Evolutionary conservation across 2,888 invertebrate species (phyloP), one percentile per base, ranked within the genome.

Genomic region (Blastobasis adustella): DNA sequence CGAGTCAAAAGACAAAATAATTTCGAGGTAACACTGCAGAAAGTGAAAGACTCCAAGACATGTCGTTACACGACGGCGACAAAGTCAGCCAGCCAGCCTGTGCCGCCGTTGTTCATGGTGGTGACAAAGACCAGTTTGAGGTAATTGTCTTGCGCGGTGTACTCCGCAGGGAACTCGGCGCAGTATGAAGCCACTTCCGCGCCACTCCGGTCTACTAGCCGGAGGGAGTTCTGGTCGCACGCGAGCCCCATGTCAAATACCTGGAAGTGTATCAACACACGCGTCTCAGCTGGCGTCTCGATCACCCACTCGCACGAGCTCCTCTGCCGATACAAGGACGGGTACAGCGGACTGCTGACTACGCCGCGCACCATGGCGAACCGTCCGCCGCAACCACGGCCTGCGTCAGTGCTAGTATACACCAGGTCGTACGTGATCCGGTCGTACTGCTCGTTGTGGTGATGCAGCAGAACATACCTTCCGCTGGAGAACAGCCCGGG

Each of bases 41-140:
- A 23, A 23, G 23, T 23, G 23, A 3, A 23, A 23, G 23, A 23
- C 23, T 23, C 23, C 23, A 23, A 23, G 23, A 23, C 23, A 1
- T 23, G 3, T 23, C 8, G 8, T 43, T 40, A 49, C 39, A 46
- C 7, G n/a, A 51, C 45, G 9, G 50, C 80, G 8, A 76, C 56
- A 58, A 86, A 88, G 39, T 75, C 68, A 3, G 89, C 89, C 4
- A 88, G 67, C 93, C 94, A 95, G 36, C 95, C 95, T 1, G 90
- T 89, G 6, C 95, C 95, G 36, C 91, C 90, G 64, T 93, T 95
- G 62, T 93, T 93, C 47, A 90, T 77, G 8, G 91, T 91, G 39
- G 94, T 93, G 45, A 83, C 86, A 68, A 93, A 94, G 0, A 90
- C 87, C 8, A 95, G 81, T 45, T 89, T 80, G 0, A 94, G 73